Conservation (phyloP, 1,140 invertebrate species). For the Berghia stephanieae region DNA sequence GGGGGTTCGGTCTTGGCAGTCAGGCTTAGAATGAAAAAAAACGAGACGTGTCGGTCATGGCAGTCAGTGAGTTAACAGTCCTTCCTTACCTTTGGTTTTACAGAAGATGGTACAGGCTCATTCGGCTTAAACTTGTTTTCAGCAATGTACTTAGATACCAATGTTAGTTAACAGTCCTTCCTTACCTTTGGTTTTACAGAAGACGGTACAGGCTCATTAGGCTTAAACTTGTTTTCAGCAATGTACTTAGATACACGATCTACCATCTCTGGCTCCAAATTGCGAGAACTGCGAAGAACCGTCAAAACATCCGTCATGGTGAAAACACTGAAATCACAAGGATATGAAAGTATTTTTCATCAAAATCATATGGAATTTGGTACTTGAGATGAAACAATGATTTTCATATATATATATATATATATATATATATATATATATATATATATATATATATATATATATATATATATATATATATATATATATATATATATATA, state of each 20-base stretch:
- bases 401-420: too few relatives aligned
- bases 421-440: too few relatives aligned
- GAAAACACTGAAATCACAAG: constrained; percentile 61
- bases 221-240: constrained; percentile 47
- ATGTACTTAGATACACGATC: constrained; percentile 51
- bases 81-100: constrained; percentile 29
- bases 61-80: neutral
- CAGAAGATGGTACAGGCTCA: neutral
- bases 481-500: too few relatives aligned
- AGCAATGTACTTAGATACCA: constrained; percentile 42
- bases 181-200: constrained; percentile 29
- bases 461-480: too few relatives aligned
- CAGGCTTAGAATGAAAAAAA: too few relatives aligned
- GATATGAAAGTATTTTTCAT: too few relatives aligned
- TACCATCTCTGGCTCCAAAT: constrained; percentile 49
- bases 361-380: neutral
- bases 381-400: too few relatives aligned
- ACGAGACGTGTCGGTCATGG: too few relatives aligned
- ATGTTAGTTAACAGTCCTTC: neutral
- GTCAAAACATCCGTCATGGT: constrained; percentile 60
- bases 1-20: too few relatives aligned
- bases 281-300: constrained; percentile 50
- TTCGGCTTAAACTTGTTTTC: constrained; percentile 46
- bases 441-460: too few relatives aligned
- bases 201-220: neutral